Conservation (phyloP, 2,113 vertebrate genomes). For the Dissostichus mawsoni region DNA sequence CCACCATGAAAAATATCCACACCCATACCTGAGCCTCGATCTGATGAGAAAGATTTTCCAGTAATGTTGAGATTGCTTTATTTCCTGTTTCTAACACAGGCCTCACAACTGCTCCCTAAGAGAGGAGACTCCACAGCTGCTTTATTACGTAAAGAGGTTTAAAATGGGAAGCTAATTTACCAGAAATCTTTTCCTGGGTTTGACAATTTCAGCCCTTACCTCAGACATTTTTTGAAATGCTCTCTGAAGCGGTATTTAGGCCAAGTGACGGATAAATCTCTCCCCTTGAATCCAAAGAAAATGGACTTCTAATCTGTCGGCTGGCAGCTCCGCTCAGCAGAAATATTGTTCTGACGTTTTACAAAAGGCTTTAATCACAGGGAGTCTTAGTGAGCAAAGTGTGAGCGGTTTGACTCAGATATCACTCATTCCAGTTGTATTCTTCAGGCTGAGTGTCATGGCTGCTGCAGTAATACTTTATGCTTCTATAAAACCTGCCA, state of each 20-base stretch:
- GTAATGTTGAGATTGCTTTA: background rate
- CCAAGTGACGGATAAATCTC: constrained; percentile 36
- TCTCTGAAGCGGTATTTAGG: constrained; percentile 33
- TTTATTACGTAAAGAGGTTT: background rate
- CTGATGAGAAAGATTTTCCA: background rate
- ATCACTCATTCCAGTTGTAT: background rate
- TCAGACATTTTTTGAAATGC: background rate
- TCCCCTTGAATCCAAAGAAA: constrained; percentile 28
- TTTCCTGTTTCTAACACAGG: background rate
- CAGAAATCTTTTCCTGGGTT: background rate
- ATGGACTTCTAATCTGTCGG: constrained; percentile 34
- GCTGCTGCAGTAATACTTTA: too few relatives aligned
- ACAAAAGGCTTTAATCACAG: constrained; percentile 32
- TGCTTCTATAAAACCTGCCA: too few relatives aligned
- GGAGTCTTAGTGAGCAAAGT: background rate
- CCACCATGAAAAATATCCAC: too few relatives aligned
- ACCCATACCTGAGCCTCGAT: background rate
- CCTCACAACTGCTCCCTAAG: background rate
- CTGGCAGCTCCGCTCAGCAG: constrained; percentile 29
- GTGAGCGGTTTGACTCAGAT: background rate
- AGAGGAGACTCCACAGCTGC: background rate
- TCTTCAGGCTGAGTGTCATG: too few relatives aligned
- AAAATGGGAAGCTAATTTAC: background rate
- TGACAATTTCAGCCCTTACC: constrained; percentile 5
- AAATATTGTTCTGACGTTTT: constrained; percentile 26